These are phyloP conservation scores for Dryocosmus kuriphilus DNA, from an alignment of 2,888 invertebrate species.

Conservation along the genomic window DNA sequence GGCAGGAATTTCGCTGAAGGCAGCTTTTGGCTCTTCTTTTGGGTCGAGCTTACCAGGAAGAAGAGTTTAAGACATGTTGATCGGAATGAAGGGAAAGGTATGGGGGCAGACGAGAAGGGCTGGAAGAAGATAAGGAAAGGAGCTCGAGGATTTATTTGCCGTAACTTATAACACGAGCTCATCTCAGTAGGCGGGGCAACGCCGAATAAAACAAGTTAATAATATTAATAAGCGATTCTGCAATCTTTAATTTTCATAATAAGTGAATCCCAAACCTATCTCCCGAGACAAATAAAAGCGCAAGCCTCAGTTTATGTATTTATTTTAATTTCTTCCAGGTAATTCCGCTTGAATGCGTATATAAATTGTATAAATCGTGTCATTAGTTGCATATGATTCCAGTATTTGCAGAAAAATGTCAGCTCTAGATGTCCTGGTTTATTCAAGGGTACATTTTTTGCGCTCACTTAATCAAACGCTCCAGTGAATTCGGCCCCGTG, in stretches of 20 bases:
- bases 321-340: background rate
- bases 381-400: background rate
- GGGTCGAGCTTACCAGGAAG: constrained; percentile 20
- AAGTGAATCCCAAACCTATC: constrained; percentile 14
- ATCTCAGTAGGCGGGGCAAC: constrained; percentile 1
- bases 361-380: background rate
- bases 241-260: constrained; percentile 10
- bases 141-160: constrained; percentile 33
- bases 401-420: background rate
- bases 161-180: constrained; percentile 18
- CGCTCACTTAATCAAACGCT: background rate
- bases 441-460: background rate
- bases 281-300: background rate
- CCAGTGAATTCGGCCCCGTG: background rate
- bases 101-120: background rate
- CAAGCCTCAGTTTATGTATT: background rate
- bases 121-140: constrained; percentile 13
- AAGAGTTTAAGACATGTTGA: constrained; percentile 23
- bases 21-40: background rate
- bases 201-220: constrained; percentile 18
- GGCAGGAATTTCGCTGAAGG: constrained; percentile 14
- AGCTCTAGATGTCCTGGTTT: background rate
- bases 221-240: constrained; percentile 22
- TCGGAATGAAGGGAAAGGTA: background rate
- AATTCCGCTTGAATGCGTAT: background rate